Evolutionary conservation across 2,113 vertebrate genomes (phyloP), one percentile per base, ranked within the genome.

Genomic region (Rhineura floridana): DNA sequence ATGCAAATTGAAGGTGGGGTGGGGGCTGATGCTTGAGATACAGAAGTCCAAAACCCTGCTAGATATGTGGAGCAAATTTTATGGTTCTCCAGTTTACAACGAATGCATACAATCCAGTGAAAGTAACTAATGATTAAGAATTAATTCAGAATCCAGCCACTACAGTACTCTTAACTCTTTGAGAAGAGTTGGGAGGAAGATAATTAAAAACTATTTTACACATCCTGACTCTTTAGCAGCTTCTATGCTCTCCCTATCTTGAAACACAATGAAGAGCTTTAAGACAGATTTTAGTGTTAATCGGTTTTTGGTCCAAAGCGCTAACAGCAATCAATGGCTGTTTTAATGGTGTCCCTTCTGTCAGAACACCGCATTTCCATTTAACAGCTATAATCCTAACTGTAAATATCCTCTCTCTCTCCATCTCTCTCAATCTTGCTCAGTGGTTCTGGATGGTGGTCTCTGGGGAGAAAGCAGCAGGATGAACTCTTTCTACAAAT

Each of bases 191-290:
- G 69, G 93, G 93, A 91, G 72, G 72, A 19, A 46, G 21, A 73
- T 86, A 89, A 87, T 86, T 67, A 86, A 92, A 81, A 59, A 19
- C 55, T 59, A 59, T 21, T 59, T 59, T 59, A 59, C 15, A 59
- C 86, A 91, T 88, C 84, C 90, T 90, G 77, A 82, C 83, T 87
- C 90, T 92, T 89, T 93, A 73, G 88, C 90, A 91, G 59, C 77
- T 90, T 87, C 90, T 1, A 3, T n/a, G 87, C 90, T 93, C 91
- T 87, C 86, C 52, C 2, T 48, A 3, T 81, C 88, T 85, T 89
- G 87, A 88, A 23, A 19, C 55, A 36, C 33, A 63, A 36, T 19
- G 8, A 6, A 65, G 65, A 33, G 36, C 44, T 82, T 44, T 30
- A 44, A 44, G 59, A 82, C 13, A 33, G 55, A 87, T 44, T 39